Evolutionary conservation across 2,797 vertebrate genomes (phyloP).

Genomic region (Apodemus agrarius): DNA sequence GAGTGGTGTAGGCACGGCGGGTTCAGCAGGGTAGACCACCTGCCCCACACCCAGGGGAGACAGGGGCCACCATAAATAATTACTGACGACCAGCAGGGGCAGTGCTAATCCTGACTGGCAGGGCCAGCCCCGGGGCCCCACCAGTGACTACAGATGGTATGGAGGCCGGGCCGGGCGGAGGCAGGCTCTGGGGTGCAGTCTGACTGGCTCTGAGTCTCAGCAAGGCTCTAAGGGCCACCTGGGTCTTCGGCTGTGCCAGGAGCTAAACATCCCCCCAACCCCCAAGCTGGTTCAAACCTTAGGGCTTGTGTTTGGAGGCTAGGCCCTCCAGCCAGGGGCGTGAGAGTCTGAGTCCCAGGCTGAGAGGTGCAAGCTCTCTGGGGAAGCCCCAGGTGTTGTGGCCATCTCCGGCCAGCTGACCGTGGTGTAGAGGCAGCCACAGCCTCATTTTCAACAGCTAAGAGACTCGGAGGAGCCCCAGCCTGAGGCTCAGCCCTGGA

Average conservation of each 20-base stretch:
- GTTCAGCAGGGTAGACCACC: neutral
- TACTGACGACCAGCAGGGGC: neutral
- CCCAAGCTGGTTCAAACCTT: neutral
- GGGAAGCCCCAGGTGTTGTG: neutral
- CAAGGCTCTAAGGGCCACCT: neutral
- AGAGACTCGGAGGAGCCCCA: neutral
- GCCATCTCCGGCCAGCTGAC: neutral
- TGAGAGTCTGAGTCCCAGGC: neutral
- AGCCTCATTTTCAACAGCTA: neutral
- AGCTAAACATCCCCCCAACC: neutral
- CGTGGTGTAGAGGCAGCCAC: fast-evolving
- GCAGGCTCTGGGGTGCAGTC: neutral
- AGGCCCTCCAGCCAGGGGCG: neutral
- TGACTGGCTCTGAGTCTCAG: neutral
- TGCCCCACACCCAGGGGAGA: neutral
- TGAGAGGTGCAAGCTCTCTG: neutral
- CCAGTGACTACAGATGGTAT: neutral
- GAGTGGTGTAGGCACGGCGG: neutral
- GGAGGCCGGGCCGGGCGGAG: neutral
- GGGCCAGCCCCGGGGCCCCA: neutral
- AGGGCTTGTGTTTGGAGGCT: neutral
- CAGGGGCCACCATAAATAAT: constrained; percentile 39
- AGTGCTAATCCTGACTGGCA: constrained; percentile 42
- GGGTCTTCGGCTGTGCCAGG: neutral
- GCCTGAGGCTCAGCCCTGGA: neutral